Evolutionary conservation across 2,113 vertebrate genomes (phyloP).

Genomic region (Gopherus evgoodei): DNA sequence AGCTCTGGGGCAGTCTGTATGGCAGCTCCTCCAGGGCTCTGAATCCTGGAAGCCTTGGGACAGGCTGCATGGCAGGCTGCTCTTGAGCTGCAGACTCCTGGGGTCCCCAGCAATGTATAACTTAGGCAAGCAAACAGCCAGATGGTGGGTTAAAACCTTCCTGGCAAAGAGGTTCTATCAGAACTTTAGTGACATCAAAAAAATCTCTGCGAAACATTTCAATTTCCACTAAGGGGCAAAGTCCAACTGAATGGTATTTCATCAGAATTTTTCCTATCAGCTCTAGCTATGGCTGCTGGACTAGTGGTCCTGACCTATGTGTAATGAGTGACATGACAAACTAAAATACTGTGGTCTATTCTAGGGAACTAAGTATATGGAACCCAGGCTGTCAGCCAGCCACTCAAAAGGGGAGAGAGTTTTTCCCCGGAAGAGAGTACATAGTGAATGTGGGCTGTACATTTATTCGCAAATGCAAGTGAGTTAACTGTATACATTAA

Average conservation of each 20-base stretch:
- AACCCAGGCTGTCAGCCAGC: neutral
- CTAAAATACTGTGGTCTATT: neutral
- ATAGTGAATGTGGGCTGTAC: neutral
- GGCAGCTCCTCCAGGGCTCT: neutral
- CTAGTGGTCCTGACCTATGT: neutral
- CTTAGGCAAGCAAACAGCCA: too few relatives aligned
- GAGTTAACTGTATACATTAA: neutral
- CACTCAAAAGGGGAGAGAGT: neutral
- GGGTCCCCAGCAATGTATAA: neutral
- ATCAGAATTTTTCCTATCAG: neutral
- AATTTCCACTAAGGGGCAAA: neutral
- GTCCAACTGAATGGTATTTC: neutral
- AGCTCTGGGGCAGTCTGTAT: neutral
- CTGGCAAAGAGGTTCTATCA: neutral
- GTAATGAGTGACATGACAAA: neutral
- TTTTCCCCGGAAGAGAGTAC: neutral
- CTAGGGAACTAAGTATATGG: neutral
- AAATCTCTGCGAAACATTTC: neutral
- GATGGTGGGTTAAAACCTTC: neutral
- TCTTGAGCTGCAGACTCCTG: neutral
- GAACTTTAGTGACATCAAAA: neutral
- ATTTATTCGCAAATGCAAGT: neutral
- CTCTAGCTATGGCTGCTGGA: neutral
- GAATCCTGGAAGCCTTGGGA: fast-evolving
- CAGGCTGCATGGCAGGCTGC: neutral